Conservation (phyloP, 2,888 invertebrate genomes). For the Limnephilus auricula region DNA sequence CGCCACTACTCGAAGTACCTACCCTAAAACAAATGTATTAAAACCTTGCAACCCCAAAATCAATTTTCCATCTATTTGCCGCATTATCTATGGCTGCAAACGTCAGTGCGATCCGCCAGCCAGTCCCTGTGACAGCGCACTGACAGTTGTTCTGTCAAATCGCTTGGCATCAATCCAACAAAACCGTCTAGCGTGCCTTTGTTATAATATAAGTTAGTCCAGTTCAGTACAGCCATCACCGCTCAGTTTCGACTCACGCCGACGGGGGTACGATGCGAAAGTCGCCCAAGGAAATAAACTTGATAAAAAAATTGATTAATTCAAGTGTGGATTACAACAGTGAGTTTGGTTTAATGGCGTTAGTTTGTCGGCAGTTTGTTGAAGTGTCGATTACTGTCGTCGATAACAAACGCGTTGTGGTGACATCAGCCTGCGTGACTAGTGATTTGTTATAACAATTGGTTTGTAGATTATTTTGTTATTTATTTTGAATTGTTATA, state of each 20-base stretch:
- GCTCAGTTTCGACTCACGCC: neutral
- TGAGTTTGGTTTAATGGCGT: neutral
- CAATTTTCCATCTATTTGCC: neutral
- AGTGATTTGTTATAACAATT: neutral
- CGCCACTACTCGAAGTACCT: too few relatives aligned
- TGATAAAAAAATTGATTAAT: neutral
- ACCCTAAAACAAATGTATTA: neutral
- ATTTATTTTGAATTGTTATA: neutral
- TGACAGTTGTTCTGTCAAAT: slow-evolving; percentile 26
- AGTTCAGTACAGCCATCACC: neutral
- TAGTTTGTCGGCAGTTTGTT: neutral
- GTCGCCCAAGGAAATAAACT: neutral
- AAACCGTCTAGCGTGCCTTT: neutral
- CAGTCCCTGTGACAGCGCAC: neutral
- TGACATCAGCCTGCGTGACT: neutral
- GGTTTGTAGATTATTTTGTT: neutral
- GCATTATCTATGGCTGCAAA: slow-evolving; percentile 32
- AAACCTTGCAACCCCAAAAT: slow-evolving; percentile 57
- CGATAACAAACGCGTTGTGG: neutral
- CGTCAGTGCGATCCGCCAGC: slow-evolving; percentile 8
- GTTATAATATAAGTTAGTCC: neutral
- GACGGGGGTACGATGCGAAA: neutral
- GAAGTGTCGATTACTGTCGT: neutral
- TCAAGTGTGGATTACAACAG: neutral
- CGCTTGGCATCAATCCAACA: slow-evolving; percentile 1